Evolutionary conservation across 2,797 vertebrate species (phyloP).

Genomic region (Rhinichthys osculus): DNA sequence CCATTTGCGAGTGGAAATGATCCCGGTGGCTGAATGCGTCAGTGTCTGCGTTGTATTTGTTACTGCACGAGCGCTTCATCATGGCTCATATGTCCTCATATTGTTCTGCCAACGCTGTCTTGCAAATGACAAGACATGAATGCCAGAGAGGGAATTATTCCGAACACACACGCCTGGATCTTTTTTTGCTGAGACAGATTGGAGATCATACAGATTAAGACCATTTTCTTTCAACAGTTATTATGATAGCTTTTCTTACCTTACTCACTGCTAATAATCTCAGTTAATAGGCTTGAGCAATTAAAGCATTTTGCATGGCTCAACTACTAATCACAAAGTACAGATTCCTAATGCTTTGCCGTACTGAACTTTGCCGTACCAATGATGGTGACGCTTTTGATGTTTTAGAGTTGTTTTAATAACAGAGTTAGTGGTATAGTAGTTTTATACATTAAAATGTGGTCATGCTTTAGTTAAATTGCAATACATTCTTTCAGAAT

Average conservation of each 20-base stretch:
- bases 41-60: slow-evolving; percentile 68
- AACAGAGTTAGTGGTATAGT: neutral
- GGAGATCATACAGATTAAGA: slow-evolving; percentile 71
- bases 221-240: slow-evolving; percentile 73
- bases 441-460: neutral
- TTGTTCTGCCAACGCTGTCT: slow-evolving; percentile 74
- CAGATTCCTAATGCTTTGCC: slow-evolving; percentile 70
- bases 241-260: slow-evolving; percentile 77
- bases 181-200: slow-evolving; percentile 73
- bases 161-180: slow-evolving; percentile 73
- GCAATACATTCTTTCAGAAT: neutral
- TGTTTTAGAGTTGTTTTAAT: neutral
- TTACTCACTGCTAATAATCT: slow-evolving; percentile 75
- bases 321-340: slow-evolving; percentile 12
- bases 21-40: slow-evolving; percentile 78
- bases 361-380: slow-evolving; percentile 79
- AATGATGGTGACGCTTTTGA: neutral
- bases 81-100: slow-evolving; percentile 64
- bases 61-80: slow-evolving; percentile 55
- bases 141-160: slow-evolving; percentile 72
- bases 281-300: slow-evolving; percentile 70
- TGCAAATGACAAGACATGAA: slow-evolving; percentile 76
- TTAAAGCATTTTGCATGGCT: slow-evolving; percentile 51
- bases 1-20: slow-evolving; percentile 83
- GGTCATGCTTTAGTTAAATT: neutral